Evolutionary conservation across 2,113 vertebrate genomes (phyloP).

Genomic region (Cebidichthys violaceus): DNA sequence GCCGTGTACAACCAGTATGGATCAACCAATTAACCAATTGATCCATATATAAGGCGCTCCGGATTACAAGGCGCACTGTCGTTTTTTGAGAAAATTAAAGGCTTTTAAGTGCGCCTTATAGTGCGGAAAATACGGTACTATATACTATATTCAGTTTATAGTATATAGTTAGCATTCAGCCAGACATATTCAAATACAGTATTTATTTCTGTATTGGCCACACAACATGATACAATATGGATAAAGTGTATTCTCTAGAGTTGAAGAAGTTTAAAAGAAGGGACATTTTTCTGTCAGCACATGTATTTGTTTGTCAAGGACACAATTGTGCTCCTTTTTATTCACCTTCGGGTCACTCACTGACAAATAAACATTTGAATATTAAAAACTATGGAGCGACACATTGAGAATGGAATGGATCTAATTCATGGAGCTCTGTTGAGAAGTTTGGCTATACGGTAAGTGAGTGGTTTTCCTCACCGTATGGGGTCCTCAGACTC

Average conservation of each 20-base stretch:
- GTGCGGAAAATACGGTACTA: too few relatives aligned
- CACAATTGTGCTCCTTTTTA: background rate
- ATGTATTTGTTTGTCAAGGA: background rate
- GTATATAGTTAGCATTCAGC: background rate
- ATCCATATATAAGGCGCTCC: too few relatives aligned
- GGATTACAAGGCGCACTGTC: too few relatives aligned
- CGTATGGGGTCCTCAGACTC: conserved; percentile 87
- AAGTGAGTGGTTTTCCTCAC: conserved; percentile 78
- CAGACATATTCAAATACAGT: background rate
- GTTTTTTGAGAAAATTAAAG: too few relatives aligned
- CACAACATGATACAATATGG: background rate
- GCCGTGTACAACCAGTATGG: too few relatives aligned
- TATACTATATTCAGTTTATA: background rate
- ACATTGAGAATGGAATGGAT: background rate
- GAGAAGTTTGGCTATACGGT: background rate
- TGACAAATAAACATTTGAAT: background rate
- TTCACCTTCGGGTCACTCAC: background rate
- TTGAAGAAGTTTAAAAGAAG: background rate
- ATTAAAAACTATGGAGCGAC: background rate
- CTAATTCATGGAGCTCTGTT: background rate
- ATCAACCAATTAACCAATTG: too few relatives aligned
- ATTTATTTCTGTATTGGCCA: background rate
- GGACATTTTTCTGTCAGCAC: background rate
- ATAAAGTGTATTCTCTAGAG: background rate
- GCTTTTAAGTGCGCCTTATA: too few relatives aligned